Conservation (phyloP, 2,888 invertebrate species). For the Beris morrisii region DNA sequence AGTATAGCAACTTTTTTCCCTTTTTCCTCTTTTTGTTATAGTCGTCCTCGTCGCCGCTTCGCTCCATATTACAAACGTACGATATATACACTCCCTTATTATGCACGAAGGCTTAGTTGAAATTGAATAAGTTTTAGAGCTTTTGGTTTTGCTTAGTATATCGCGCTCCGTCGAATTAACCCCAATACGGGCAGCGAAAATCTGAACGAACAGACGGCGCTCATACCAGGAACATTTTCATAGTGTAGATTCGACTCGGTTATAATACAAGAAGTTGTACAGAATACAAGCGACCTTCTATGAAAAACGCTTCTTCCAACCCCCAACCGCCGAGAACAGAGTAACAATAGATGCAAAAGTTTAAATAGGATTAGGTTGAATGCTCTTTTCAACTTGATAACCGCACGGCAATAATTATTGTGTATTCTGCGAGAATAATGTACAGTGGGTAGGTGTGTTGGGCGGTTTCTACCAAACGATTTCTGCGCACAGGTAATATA, state of each 20-base stretch:
- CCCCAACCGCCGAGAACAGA: neutral
- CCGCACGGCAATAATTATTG: constrained; percentile 29
- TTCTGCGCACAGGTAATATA: too few relatives aligned
- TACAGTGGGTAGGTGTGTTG: neutral
- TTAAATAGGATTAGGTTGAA: constrained; percentile 33
- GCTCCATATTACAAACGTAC: neutral
- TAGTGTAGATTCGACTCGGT: neutral
- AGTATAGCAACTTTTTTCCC: neutral
- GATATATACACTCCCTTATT: constrained; percentile 39
- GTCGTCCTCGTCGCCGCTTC: neutral
- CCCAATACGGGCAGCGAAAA: constrained; percentile 20
- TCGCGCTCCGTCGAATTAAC: constrained; percentile 30
- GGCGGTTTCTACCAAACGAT: too few relatives aligned
- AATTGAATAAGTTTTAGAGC: constrained; percentile 43
- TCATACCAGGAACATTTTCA: neutral
- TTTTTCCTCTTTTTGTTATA: neutral
- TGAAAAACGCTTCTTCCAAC: neutral
- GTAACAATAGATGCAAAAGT: constrained; percentile 31
- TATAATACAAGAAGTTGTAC: neutral
- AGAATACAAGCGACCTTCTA: neutral
- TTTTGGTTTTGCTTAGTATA: constrained; percentile 27
- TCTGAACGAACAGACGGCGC: constrained; percentile 7
- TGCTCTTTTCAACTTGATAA: constrained; percentile 31
- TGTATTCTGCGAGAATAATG: constrained; percentile 21
- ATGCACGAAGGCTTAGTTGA: constrained; percentile 42